Percentiles rank a stretch among this genome's conserved stretches.
Conservation (phyloP, 2,113 vertebrate species). For the Albula goreensis region DNA sequence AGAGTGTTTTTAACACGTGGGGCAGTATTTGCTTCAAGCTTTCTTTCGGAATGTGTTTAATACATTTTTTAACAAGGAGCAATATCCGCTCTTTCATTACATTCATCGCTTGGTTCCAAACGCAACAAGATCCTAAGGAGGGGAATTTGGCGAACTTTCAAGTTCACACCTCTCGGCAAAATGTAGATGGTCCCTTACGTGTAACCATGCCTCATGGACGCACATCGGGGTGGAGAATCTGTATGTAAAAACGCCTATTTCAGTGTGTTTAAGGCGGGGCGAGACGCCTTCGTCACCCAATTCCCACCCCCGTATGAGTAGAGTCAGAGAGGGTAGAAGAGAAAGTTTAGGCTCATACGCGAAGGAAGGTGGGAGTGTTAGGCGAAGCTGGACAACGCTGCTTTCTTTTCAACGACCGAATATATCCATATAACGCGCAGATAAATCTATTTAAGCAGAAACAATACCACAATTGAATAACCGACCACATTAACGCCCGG, state of each 20-base stretch:
- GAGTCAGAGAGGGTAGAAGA: constrained; percentile 32
- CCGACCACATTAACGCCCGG: neutral
- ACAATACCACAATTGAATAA: neutral
- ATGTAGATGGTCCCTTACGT: constrained; percentile 17
- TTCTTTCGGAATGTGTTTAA: neutral
- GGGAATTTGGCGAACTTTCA: constrained; percentile 13
- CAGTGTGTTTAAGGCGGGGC: constrained; percentile 19
- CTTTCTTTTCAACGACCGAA: neutral
- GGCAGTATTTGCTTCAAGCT: neutral
- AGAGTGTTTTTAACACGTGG: neutral
- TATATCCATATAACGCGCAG: neutral
- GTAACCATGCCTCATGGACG: neutral
- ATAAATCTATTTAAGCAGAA: neutral
- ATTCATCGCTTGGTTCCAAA: neutral
- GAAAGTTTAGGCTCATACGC: constrained; percentile 30
- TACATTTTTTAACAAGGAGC: constrained; percentile 12
- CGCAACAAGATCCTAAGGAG: neutral
- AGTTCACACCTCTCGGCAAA: neutral
- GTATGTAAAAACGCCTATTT: neutral
- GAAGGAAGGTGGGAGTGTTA: constrained; percentile 17
- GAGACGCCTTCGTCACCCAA: constrained; percentile 2
- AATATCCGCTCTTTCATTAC: constrained; percentile 11
- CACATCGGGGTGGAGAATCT: constrained; percentile 3
- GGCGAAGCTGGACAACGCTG: neutral
- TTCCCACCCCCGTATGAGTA: constrained; percentile 22